Evolutionary conservation across 92 coral and sea anemone species (phyloP), one percentile per base, ranked within the genome.

Genomic region (Porites divaricata): DNA sequence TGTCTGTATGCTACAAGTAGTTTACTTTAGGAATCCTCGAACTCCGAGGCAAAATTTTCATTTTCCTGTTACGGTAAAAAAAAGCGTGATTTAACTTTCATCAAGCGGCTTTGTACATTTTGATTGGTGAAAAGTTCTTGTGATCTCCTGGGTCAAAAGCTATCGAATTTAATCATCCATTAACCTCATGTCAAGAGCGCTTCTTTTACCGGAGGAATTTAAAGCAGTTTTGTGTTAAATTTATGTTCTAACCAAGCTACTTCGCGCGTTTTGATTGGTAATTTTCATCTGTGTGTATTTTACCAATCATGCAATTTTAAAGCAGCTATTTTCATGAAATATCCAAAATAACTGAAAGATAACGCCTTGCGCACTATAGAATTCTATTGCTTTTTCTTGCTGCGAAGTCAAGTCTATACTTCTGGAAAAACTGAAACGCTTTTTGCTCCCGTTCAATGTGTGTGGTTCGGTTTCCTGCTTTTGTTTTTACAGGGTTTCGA

Each of bases 401-500:
- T 12, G 6, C 12, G 0, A 21, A 52, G 65, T 61, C 65, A 61
- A 73, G 13, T 15, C 77, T 73, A 12, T 3, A 9, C 56, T 14
- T 1, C 26, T 66, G 70, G 45, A n/a, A 10, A 66, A 11, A 23
- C 11, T 23, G 6, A 22, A 11, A 35, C 50, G 20, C 9, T 20
- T n/a, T 14, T 45, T 25, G 74, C 19, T 6, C 17, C n/a, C 24
- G 7, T 54, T 51, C 26, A 6, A 16, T 10, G 63, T 54, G 77
- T 23, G 28, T 20, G 26, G 41, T 20, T 54, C 1, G 23, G 22
- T 63, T 45, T 52, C 15, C 49, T 14, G 41, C 48, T 15, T 25
- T 56, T 26, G 15, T 70, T 56, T 80, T 80, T 6, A 22, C 56
- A 80, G 56, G 52, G 57, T 26, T 80, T 54, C 26, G 57, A 69